These are phyloP conservation scores for Meandrina meandrites DNA, from an alignment of 92 coral and sea anemone species.

Conservation along the genomic window DNA sequence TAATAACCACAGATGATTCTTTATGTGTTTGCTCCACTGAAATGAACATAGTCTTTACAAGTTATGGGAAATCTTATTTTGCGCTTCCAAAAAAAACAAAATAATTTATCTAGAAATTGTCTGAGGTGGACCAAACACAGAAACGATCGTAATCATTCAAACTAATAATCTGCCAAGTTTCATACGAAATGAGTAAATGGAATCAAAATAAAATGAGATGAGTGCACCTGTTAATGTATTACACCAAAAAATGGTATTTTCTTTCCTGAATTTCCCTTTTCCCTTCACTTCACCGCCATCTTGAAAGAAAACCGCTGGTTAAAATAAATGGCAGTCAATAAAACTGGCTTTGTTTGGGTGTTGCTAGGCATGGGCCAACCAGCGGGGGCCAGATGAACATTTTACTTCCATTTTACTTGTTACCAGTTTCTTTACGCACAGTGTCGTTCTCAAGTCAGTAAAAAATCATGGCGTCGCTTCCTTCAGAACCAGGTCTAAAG, in stretches of 20 bases:
- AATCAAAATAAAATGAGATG: slow-evolving; percentile 16
- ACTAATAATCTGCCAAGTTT: slow-evolving; percentile 23
- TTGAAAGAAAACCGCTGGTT: background rate
- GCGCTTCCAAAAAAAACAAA: background rate
- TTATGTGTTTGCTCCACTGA: background rate
- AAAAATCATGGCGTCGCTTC: background rate
- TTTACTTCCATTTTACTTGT: background rate
- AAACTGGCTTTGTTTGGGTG: background rate
- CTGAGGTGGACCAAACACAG: slow-evolving; percentile 21
- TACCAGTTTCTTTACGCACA: background rate
- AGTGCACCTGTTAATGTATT: background rate
- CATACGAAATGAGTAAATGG: slow-evolving; percentile 16
- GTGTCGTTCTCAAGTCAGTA: background rate
- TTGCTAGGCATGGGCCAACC: background rate
- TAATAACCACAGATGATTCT: background rate
- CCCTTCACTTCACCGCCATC: background rate
- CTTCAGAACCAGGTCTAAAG: background rate
- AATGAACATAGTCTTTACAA: background rate
- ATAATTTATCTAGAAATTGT: background rate
- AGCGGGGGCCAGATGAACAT: background rate
- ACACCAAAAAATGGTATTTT: background rate
- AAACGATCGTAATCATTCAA: background rate
- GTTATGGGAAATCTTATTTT: background rate
- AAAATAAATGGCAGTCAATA: background rate
- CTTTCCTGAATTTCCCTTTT: background rate